Conservation (phyloP, 2,888 invertebrate genomes). For the Osmoderma eremita region DNA sequence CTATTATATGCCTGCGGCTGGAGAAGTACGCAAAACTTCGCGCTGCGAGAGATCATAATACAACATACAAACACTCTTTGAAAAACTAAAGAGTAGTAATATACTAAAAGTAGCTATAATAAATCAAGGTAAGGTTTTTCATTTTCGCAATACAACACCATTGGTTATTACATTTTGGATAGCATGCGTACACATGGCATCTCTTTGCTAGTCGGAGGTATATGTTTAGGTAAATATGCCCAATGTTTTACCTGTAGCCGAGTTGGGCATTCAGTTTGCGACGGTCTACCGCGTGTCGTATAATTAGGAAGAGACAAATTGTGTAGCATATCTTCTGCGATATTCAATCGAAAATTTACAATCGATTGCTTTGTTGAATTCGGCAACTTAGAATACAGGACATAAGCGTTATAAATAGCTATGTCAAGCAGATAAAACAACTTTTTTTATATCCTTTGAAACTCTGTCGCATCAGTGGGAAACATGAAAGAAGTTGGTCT, state of each 20-base stretch:
- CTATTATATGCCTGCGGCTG: neutral
- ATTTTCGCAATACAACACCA: too few species aligned
- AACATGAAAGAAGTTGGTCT: constrained; percentile 46
- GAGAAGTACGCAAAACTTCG: neutral
- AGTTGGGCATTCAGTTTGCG: constrained; percentile 41
- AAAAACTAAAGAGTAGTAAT: neutral
- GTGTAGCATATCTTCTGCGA: too few species aligned
- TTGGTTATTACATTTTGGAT: too few species aligned
- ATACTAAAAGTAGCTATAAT: neutral
- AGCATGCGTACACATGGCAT: constrained; percentile 14
- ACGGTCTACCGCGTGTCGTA: constrained; percentile 46
- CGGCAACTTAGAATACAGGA: constrained; percentile 43
- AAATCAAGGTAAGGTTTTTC: neutral
- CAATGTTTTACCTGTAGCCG: constrained; percentile 45
- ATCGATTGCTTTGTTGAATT: too few species aligned
- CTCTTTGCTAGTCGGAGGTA: constrained; percentile 27
- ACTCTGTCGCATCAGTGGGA: constrained; percentile 46
- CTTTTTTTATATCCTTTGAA: constrained; percentile 48
- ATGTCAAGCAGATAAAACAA: constrained; percentile 46
- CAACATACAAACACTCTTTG: neutral
- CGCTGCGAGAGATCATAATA: neutral
- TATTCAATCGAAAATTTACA: too few species aligned
- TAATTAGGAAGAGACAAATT: too few species aligned
- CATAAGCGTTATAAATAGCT: constrained; percentile 43
- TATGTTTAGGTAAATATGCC: constrained; percentile 46